A percentile compares a stretch with the other conserved stretches of the same genome.
phyloP scores from a whole-genome alignment of 1,140 invertebrate species.

The Yoshiicerus persimilis region DNA sequence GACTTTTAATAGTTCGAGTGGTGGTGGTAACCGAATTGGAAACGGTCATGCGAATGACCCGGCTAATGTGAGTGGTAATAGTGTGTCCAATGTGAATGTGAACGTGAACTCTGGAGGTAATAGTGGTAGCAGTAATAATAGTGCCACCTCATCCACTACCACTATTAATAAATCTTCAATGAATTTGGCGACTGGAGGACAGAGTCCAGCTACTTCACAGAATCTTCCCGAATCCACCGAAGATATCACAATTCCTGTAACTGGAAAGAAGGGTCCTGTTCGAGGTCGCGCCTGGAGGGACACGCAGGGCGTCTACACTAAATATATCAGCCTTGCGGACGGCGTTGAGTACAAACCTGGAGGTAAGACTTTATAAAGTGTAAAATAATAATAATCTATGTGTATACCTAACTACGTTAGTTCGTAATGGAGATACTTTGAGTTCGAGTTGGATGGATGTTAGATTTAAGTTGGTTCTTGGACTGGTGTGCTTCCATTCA shows the following conservation, averaged over 20 bases:
- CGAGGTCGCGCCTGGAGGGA: conserved; percentile 52
- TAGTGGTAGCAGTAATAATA: not conserved
- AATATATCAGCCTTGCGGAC: conserved; percentile 52
- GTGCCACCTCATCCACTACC: not conserved
- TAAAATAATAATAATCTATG: conserved; percentile 12
- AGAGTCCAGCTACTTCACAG: not conserved
- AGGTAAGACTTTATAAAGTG: conserved; percentile 49
- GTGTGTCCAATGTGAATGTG: not conserved
- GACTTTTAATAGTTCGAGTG: not conserved
- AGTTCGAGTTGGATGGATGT: not conserved
- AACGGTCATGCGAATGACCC: conserved; percentile 22
- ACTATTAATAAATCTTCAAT: not conserved
- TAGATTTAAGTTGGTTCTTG: no score
- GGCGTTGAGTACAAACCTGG: conserved; percentile 52
- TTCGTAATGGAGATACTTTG: not conserved
- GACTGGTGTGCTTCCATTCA: no score
- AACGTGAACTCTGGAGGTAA: not conserved
- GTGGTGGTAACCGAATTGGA: not conserved
- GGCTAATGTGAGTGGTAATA: conserved; percentile 2
- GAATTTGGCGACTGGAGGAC: not conserved
- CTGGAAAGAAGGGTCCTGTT: conserved; percentile 53
- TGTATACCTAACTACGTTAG: not conserved
- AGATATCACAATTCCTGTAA: conserved; percentile 52
- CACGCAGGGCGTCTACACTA: conserved; percentile 50
- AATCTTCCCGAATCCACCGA: conserved; percentile 32